Conservation (phyloP, 2,888 invertebrate species). For the Cantharis flavilabris region DNA sequence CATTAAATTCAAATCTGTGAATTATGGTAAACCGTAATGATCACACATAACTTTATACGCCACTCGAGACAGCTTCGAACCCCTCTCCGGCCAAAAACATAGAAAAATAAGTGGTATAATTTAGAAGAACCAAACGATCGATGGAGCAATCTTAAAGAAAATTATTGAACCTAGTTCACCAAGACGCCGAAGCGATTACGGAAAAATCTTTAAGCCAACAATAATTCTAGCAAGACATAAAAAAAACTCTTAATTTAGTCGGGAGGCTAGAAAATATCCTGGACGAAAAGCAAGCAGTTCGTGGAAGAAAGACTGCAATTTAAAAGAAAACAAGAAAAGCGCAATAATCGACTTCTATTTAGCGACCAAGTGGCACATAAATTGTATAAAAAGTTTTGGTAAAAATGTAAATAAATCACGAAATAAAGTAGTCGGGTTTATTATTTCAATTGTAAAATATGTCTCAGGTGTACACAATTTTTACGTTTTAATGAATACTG, state of each 20-base stretch:
- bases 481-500: slow-evolving; percentile 17
- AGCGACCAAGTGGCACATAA: not conserved
- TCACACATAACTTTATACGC: not conserved
- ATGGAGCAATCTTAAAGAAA: not conserved
- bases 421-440: not conserved
- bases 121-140: not conserved
- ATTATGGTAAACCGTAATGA: not conserved
- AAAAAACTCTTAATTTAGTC: not conserved
- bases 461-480: slow-evolving; percentile 17
- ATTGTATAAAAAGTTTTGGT: not conserved
- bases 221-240: not conserved
- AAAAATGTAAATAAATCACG: not conserved
- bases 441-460: slow-evolving; percentile 3
- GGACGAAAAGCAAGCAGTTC: not conserved
- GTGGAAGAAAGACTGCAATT: not conserved
- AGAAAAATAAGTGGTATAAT: not conserved
- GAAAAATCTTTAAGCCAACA: not conserved
- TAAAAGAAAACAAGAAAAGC: not conserved
- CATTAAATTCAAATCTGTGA: not conserved
- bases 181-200: not conserved
- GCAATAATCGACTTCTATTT: not conserved
- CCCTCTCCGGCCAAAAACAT: not conserved
- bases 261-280: not conserved
- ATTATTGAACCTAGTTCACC: not conserved
- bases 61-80: not conserved